Conservation (phyloP, 92 coral and sea anemone genomes). For the Heliopora coerulea region DNA sequence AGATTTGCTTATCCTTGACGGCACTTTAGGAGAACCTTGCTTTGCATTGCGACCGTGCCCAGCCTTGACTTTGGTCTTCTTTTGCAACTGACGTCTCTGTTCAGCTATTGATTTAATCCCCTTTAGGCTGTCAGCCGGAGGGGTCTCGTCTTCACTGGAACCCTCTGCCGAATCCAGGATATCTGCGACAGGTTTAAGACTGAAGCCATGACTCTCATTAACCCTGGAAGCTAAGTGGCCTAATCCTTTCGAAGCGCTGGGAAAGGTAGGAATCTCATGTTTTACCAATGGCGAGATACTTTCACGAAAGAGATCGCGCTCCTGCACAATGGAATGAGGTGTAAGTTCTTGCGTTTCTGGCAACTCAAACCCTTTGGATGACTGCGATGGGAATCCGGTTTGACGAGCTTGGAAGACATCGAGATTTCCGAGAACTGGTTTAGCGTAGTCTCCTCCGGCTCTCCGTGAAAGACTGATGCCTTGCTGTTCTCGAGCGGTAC, state of each 20-base stretch:
- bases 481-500: constrained; percentile 23
- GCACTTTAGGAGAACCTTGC: background rate
- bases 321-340: background rate
- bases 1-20: constrained; percentile 15
- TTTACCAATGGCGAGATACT: background rate
- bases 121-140: constrained; percentile 89
- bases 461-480: constrained; percentile 24
- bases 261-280: background rate
- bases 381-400: constrained; percentile 23
- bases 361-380: constrained; percentile 23
- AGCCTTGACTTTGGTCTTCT: constrained; percentile 17
- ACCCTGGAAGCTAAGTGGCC: background rate
- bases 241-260: no score
- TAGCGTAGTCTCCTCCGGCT: background rate
- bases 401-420: constrained; percentile 34
- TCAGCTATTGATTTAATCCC: constrained; percentile 80
- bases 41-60: constrained; percentile 21
- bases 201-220: constrained; percentile 52
- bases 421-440: constrained; percentile 25
- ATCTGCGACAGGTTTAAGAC: constrained; percentile 51
- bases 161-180: constrained; percentile 8
- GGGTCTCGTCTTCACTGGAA: constrained; percentile 75
- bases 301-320: background rate
- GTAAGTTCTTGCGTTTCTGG: constrained; percentile 1
- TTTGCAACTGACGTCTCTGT: constrained; percentile 63